phyloP scores from a whole-genome alignment of 2,797 vertebrate genomes.

The Siniperca obscura region DNA sequence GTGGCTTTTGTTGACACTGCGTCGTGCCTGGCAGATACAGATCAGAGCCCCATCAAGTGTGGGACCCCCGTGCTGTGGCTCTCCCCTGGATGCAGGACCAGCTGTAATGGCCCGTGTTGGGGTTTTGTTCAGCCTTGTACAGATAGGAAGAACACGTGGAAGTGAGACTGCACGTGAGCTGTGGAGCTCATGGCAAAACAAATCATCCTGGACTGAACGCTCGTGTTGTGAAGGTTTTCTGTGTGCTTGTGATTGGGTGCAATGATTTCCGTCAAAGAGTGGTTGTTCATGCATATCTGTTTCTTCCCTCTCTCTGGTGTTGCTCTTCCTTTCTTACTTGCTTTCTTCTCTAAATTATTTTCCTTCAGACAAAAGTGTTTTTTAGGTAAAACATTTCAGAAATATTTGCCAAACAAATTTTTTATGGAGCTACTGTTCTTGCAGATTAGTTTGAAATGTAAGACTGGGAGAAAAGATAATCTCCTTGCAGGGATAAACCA shows the following conservation, averaged over 20 bases:
- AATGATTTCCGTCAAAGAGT: background rate
- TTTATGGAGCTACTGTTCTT: background rate
- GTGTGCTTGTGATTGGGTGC: constrained; percentile 10
- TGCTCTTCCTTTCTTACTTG: background rate
- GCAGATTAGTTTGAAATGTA: background rate
- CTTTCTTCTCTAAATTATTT: background rate
- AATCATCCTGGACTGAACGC: constrained; percentile 6
- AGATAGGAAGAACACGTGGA: constrained; percentile 65
- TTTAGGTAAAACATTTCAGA: background rate
- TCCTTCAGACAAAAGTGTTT: background rate
- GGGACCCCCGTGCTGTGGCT: constrained; percentile 18
- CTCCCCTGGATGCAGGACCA: constrained; percentile 49
- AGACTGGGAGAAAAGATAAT: background rate
- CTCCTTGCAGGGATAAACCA: background rate
- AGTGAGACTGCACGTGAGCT: constrained; percentile 60
- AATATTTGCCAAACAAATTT: background rate
- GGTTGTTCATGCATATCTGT: background rate
- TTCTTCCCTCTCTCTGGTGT: background rate
- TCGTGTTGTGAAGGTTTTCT: constrained; percentile 11
- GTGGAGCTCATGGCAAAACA: constrained; percentile 49
- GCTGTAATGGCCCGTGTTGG: constrained; percentile 42
- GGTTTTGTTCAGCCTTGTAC: constrained; percentile 42
- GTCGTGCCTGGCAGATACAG: constrained; percentile 45
- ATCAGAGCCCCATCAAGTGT: constrained; percentile 32
- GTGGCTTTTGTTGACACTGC: constrained; percentile 59